Base-by-base conservation (phyloP, 2,113 vertebrate species). In the Mustela lutreola region DNA sequence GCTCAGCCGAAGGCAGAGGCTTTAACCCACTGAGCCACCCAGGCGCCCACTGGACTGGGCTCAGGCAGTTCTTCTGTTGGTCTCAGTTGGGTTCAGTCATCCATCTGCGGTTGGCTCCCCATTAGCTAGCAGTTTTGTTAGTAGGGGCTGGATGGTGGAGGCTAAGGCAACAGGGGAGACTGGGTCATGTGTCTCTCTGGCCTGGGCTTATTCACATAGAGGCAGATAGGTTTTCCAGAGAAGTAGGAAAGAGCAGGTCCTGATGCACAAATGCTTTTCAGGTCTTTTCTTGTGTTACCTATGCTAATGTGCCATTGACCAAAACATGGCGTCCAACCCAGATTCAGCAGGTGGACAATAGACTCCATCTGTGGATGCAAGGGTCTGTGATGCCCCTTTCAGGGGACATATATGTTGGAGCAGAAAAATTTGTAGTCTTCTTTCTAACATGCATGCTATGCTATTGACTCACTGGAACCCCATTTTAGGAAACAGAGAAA, bases 1-100 rank as follows among this genome's bases (percentile, higher is more conserved):
- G 39, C 6, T 90, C 42, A 91, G 60, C 42, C 42, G 5, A 42
- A 42, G 42, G 42, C 42, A 42, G 42, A 42, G 42, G 42, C 42
- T 42, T 42, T 42, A 42, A 42, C 42, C 42, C 42, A 42, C 42
- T 42, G 42, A 42, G 42, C 42, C 42, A 42, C 42, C 42, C 42
- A 42, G 42, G 42, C 4, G 42, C 42, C 42, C 42, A 42, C 42
- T 76, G 79, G 26, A 56, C 36, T 78, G 75, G 28, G 39, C 6
- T 90, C 42, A 91, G 60, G 19, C 18, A 93, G 56, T 91, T 93
- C 83, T 91, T 93, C 83, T 73, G 31, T 73, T 95, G 82, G 80
- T 63, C 33, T 96, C 89, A 63, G 2, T n/a, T 39, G 53, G 22
- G 36, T 7, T 92, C 53, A n/a, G 45, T 76, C 28, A 48, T 24